Conservation (phyloP, 2,113 vertebrate species). For the Crocuta crocuta region DNA sequence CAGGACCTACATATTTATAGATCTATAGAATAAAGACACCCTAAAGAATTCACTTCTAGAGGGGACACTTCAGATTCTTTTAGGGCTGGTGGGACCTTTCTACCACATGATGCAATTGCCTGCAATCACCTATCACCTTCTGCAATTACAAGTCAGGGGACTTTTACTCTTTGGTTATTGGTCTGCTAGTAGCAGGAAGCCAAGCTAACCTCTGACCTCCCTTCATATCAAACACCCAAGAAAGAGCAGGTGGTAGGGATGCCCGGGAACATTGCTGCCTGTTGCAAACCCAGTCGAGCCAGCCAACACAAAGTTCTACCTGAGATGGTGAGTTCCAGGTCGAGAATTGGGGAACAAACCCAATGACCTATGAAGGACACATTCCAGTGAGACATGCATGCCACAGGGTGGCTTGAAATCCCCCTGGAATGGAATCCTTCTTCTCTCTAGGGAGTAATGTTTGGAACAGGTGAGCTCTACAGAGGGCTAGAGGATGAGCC, state of each 20-base stretch:
- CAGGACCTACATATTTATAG: neutral
- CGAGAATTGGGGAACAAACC: neutral
- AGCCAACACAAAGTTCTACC: neutral
- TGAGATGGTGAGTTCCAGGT: neutral
- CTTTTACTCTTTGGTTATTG: neutral
- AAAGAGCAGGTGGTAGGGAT: neutral
- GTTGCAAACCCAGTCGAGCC: neutral
- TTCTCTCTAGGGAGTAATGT: neutral
- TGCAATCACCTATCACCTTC: neutral
- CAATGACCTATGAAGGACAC: neutral
- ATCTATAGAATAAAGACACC: neutral
- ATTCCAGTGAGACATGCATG: neutral
- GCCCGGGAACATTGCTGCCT: neutral
- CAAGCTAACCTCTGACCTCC: neutral
- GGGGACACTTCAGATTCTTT: neutral
- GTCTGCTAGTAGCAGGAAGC: neutral
- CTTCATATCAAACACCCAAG: neutral
- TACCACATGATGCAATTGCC: neutral
- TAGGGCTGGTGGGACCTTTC: neutral
- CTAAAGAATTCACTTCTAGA: neutral
- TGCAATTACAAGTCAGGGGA: neutral
- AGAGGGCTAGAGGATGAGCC: neutral
- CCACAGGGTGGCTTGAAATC: neutral
- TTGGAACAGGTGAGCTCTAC: neutral
- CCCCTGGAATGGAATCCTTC: neutral